Base-by-base conservation (phyloP, 2,113 vertebrate genomes). In the Willisornis vidua region DNA sequence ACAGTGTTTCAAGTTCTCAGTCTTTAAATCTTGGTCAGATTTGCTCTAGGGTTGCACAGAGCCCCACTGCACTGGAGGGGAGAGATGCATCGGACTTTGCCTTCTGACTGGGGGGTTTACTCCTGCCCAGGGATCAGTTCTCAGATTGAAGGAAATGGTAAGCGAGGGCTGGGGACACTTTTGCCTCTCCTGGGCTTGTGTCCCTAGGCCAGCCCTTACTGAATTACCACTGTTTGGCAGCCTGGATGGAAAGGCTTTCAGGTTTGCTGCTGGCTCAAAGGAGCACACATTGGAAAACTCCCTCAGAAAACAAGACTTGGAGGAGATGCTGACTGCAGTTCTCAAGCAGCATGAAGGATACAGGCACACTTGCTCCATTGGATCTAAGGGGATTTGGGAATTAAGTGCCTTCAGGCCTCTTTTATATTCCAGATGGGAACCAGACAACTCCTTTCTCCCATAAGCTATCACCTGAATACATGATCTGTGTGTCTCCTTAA, bases 291-390 rank as follows among this genome's bases (percentile, higher is more conserved):
- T 7, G 61, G 23, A 81, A 77, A 51, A 20, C 19, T 71, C 43
- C 49, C 70, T 66, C 55, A 58, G 46, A 31, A 94, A 70, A 46
- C 37, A 51, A 35, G 43, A 12, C 35, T 15, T 65, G 23, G 39
- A 82, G 29, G 54, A 90, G 37, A n/a, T 46, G 54, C 37, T 83
- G 62, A 29, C 55, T 77, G 68, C 52, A 72, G 5, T 78, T 94
- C 76, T 65, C 62, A 76, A 61, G 92, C 62, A 75, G 14, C 26
- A 65, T 24, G 35, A 37, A 59, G 33, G 59, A n/a, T 59, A 78
- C 19, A 26, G 18, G 12, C 33, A 54, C 0, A 0, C 5, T 26
- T 55, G 16, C 41, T 75, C 43, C 11, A 0, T 1, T 70, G 68
- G 49, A 14, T 35, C n/a, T 15, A 19, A 52, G 26, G 24, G 7